Conservation (phyloP, 2,113 vertebrate genomes). For the Nothocercus nigrocapillus region DNA sequence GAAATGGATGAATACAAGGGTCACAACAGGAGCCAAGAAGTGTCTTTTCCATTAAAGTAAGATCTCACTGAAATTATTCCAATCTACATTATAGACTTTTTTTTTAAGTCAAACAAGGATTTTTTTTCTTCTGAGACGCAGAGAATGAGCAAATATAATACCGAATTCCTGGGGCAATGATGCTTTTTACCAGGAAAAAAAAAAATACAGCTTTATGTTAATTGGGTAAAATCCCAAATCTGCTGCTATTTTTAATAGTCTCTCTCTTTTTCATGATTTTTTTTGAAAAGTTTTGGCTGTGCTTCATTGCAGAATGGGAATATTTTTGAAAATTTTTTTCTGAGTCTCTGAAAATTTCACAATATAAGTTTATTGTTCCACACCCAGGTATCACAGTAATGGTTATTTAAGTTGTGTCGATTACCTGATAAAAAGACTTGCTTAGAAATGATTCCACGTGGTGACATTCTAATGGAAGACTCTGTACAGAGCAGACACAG, state of each 20-base stretch:
- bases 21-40: background rate
- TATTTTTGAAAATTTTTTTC: background rate
- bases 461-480: slow-evolving; percentile 50
- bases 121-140: background rate
- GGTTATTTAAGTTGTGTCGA: slow-evolving; percentile 18
- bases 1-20: background rate
- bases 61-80: background rate
- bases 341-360: background rate
- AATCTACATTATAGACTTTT: background rate
- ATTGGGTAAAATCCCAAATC: background rate
- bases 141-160: background rate
- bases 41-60: background rate
- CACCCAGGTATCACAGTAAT: slow-evolving; percentile 9
- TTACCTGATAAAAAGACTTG: background rate
- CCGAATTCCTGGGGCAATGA: background rate
- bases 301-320: background rate
- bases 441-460: slow-evolving; percentile 43
- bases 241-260: background rate
- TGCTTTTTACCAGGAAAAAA: background rate
- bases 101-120: background rate
- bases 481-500: background rate
- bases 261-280: background rate
- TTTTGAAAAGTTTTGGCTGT: background rate
- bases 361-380: slow-evolving; percentile 26
- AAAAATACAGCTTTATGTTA: background rate